Conservation (phyloP, 2,113 vertebrate species). For the Centrocercus urophasianus region DNA sequence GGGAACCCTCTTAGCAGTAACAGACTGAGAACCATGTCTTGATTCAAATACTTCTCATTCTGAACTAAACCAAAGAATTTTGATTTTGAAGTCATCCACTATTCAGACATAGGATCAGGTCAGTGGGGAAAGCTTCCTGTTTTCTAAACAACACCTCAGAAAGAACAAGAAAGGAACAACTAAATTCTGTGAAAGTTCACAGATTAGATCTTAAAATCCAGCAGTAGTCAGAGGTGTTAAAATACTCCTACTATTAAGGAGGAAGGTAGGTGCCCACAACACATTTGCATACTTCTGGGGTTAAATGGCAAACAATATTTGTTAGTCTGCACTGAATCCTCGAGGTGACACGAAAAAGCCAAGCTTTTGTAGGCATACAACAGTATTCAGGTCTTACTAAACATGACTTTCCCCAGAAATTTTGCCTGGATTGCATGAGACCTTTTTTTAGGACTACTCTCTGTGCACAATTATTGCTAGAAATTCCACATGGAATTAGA, state of each 20-base stretch:
- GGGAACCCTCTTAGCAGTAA: neutral
- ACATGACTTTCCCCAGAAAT: neutral
- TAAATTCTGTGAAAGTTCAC: neutral
- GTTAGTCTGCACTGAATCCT: neutral
- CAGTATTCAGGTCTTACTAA: neutral
- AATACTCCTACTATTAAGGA: neutral
- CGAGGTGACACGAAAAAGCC: neutral
- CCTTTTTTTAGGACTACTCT: neutral
- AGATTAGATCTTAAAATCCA: neutral
- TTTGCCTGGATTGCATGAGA: neutral
- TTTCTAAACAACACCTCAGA: neutral
- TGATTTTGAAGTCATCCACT: neutral
- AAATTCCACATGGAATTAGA: neutral
- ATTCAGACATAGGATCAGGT: neutral
- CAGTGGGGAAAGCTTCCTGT: neutral
- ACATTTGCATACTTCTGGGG: neutral
- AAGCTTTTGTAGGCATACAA: rapidly evolving
- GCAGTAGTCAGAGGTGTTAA: neutral
- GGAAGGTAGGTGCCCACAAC: neutral
- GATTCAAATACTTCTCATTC: neutral
- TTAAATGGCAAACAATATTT: neutral
- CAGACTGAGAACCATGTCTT: neutral
- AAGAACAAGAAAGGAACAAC: neutral
- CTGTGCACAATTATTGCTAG: neutral
- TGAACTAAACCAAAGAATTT: neutral